These are phyloP conservation scores for Dendroctonus valens DNA, from an alignment of 1,140 invertebrate genomes.

Conservation along the genomic window DNA sequence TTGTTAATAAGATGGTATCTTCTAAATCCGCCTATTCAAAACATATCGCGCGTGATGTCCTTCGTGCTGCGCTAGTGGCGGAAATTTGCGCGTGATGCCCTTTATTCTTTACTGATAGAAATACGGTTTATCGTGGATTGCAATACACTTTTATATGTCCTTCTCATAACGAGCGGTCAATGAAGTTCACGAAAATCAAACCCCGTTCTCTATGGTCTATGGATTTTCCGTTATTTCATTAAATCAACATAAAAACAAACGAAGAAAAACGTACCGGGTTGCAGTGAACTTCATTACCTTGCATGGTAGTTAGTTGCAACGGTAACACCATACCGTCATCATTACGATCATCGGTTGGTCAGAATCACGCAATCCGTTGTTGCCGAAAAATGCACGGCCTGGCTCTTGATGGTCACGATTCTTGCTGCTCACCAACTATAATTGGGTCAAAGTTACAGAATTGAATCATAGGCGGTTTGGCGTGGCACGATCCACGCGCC, in stretches of 20 bases:
- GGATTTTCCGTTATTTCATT: conserved; percentile 24
- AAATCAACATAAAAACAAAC: conserved; percentile 9
- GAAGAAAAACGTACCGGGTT: conserved; percentile 8
- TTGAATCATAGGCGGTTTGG: conserved; percentile 34
- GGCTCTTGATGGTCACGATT: conserved; percentile 28
- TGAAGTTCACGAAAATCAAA: too few relatives aligned
- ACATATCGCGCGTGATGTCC: too few relatives aligned
- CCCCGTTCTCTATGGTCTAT: too few relatives aligned
- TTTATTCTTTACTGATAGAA: too few relatives aligned
- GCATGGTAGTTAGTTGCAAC: conserved; percentile 25
- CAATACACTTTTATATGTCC: too few relatives aligned
- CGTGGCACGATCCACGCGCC: conserved; percentile 30
- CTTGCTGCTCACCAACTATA: conserved; percentile 22
- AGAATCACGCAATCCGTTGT: conserved; percentile 29
- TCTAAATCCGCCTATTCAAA: too few relatives aligned
- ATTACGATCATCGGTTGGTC: conserved; percentile 24
- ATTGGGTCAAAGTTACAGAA: conserved; percentile 36
- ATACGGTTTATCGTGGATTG: too few relatives aligned
- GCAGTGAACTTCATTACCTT: conserved; percentile 19
- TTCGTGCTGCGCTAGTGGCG: too few relatives aligned
- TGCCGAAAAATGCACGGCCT: conserved; percentile 28
- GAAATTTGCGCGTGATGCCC: too few relatives aligned
- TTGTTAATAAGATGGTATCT: too few relatives aligned
- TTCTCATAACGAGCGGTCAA: too few relatives aligned
- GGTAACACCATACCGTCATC: conserved; percentile 25